Conservation (phyloP, 2,797 vertebrate genomes). For the Paramormyrops hopkinsi region DNA sequence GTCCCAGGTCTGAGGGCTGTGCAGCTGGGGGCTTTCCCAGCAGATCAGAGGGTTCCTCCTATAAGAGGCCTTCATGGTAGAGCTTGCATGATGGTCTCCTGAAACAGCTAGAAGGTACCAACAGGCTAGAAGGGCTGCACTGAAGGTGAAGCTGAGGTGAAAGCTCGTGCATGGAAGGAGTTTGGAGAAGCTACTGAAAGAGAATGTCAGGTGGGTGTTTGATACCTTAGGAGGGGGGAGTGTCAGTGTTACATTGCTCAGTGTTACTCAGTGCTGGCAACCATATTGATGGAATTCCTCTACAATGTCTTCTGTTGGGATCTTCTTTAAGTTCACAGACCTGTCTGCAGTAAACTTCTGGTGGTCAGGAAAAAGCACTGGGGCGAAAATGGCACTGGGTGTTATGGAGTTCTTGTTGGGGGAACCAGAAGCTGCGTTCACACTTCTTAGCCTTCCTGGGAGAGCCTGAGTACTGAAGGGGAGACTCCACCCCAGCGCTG, state of each 20-base stretch:
- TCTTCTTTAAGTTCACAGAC: background rate
- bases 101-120: background rate
- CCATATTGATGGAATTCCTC: background rate
- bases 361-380: background rate
- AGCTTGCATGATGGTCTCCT: background rate
- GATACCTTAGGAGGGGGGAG: background rate
- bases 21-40: background rate
- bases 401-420: background rate
- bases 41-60: background rate
- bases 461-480: background rate
- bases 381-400: background rate
- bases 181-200: background rate
- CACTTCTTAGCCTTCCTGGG: background rate
- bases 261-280: background rate
- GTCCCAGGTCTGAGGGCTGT: background rate
- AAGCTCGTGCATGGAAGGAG: background rate
- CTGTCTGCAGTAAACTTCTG: background rate
- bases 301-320: background rate
- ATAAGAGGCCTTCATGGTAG: background rate
- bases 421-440: background rate
- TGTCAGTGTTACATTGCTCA: background rate
- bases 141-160: background rate
- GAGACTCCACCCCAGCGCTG: background rate
- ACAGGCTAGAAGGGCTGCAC: background rate
- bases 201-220: background rate